Percentiles rank a stretch among this genome's conserved stretches.
Evolutionary conservation across 2,888 invertebrate species (phyloP).

Genomic region (Euplagia quadripunctaria): DNA sequence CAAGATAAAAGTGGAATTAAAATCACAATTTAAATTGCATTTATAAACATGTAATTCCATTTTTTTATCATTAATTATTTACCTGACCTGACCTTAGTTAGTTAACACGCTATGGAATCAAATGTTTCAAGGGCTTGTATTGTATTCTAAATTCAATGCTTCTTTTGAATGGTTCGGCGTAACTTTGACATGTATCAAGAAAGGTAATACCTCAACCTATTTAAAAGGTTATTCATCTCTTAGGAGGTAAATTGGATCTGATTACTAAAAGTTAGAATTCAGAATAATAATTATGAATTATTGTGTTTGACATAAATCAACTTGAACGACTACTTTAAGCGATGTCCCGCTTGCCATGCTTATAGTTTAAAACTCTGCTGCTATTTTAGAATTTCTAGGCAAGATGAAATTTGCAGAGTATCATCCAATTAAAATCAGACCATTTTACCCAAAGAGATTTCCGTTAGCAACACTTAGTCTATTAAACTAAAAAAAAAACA

Average conservation of each 20-base stretch:
- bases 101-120: slow-evolving; percentile 39
- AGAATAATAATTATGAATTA: background rate
- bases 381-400: too few species aligned
- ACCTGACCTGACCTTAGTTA: slow-evolving; percentile 27
- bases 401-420: too few species aligned
- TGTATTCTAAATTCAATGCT: slow-evolving; percentile 43
- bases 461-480: too few species aligned
- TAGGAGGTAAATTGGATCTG: background rate
- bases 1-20: slow-evolving; percentile 43
- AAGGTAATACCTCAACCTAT: slow-evolving; percentile 16
- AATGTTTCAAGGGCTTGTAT: slow-evolving; percentile 45
- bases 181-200: slow-evolving; percentile 1
- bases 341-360: background rate
- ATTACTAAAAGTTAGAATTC: background rate
- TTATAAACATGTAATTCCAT: slow-evolving; percentile 31
- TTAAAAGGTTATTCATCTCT: slow-evolving; percentile 14
- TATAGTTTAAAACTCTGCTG: too few species aligned
- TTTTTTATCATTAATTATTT: slow-evolving; percentile 27
- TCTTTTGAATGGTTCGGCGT: background rate
- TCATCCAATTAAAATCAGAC: too few species aligned
- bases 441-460: too few species aligned
- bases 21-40: slow-evolving; percentile 33
- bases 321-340: background rate
- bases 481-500: too few species aligned
- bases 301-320: background rate